Percentiles rank a stretch among this genome's conserved stretches.
Conservation (phyloP, 2,797 vertebrate species). For the Thripadectes ignobilis region DNA sequence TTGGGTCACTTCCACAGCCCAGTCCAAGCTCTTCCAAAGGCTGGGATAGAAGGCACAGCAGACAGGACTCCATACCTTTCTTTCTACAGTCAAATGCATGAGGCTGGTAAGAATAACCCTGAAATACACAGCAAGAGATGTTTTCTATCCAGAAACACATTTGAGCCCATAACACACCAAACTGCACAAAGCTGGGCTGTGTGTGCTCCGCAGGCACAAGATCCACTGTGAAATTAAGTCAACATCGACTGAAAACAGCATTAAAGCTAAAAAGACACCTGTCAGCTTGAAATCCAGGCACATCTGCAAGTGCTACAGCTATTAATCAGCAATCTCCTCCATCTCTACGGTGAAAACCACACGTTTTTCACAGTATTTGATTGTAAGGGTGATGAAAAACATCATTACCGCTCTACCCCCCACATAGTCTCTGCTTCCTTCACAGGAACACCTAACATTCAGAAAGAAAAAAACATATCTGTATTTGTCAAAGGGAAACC, state of each 20-base stretch:
- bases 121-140: not conserved
- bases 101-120: not conserved
- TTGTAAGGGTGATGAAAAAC: too few relatives aligned
- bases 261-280: not conserved
- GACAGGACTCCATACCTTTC: accelerated
- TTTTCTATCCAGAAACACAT: not conserved
- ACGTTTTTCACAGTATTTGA: not conserved
- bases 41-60: not conserved
- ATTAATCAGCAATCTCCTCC: not conserved
- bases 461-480: not conserved
- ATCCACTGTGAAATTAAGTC: not conserved
- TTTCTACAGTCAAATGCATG: not conserved
- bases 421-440: not conserved
- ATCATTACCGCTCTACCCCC: accelerated
- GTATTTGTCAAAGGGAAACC: not conserved
- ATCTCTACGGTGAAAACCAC: not conserved
- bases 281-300: not conserved
- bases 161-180: not conserved
- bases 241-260: not conserved
- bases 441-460: not conserved
- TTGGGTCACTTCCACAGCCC: not conserved
- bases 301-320: not conserved
- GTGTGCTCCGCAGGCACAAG: not conserved
- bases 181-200: not conserved
- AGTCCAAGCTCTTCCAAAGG: not conserved